Conservation (phyloP, 2,888 invertebrate genomes). For the Nephrotoma appendiculata region DNA sequence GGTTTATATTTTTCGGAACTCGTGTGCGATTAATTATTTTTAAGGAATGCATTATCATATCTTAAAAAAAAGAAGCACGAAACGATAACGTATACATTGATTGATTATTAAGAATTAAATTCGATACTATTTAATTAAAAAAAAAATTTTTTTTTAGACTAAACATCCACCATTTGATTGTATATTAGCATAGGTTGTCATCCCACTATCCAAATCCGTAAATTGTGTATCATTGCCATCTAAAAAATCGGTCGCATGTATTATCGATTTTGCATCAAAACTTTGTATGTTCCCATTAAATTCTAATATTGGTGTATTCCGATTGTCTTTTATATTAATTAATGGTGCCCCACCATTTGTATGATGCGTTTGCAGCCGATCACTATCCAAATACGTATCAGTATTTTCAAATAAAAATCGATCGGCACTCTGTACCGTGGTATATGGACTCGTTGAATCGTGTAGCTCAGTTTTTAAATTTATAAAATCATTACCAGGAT, state of each 20-base stretch:
- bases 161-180: conserved; percentile 28
- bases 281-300: conserved; percentile 7
- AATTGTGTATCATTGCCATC: conserved; percentile 26
- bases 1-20: neutral
- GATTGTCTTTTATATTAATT: conserved; percentile 20
- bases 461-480: conserved; percentile 26
- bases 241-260: conserved; percentile 25
- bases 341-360: conserved; percentile 8
- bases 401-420: conserved; percentile 29
- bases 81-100: conserved; percentile 1
- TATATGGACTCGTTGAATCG: conserved; percentile 31
- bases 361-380: conserved; percentile 9
- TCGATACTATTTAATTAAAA: conserved; percentile 5
- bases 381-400: conserved; percentile 25
- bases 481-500: conserved; percentile 23
- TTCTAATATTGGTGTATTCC: conserved; percentile 1
- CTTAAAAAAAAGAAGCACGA: neutral
- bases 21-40: neutral
- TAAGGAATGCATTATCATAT: neutral
- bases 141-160: conserved; percentile 25
- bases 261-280: conserved; percentile 14
- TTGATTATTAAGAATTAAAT: neutral
- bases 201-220: conserved; percentile 29
- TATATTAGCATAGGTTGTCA: conserved; percentile 25
- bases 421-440: conserved; percentile 31